These are phyloP conservation scores for Koerneria pararmatus DNA, from an alignment of 2,888 invertebrate species.

Conservation along the genomic window DNA sequence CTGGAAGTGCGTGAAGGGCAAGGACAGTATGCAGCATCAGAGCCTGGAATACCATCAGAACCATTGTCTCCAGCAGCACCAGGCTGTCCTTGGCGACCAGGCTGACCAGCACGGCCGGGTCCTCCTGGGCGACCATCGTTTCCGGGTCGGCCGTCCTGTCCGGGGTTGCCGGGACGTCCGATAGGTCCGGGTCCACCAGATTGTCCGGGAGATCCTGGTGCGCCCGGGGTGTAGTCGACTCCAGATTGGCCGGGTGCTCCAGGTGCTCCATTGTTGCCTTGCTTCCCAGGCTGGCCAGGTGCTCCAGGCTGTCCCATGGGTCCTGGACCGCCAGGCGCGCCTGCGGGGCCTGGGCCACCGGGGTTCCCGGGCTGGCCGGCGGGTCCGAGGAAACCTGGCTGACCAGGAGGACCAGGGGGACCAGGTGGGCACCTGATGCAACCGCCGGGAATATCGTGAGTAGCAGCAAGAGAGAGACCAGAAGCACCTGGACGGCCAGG, in stretches of 20 bases:
- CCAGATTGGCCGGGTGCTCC: constrained; percentile 28
- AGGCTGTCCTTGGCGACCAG: background rate
- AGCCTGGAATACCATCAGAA: constrained; percentile 14
- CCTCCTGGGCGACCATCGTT: constrained; percentile 22
- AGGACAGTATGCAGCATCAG: constrained; percentile 20
- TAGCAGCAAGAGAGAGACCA: constrained; percentile 38
- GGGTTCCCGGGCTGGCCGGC: constrained; percentile 27
- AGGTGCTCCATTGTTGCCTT: constrained; percentile 26
- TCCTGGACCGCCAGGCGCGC: constrained; percentile 32
- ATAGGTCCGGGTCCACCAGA: constrained; percentile 29
- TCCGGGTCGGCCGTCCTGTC: constrained; percentile 24
- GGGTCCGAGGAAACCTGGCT: constrained; percentile 27
- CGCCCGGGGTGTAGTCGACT: constrained; percentile 22
- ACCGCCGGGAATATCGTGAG: constrained; percentile 42
- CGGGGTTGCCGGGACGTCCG: constrained; percentile 16
- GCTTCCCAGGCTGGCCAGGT: constrained; percentile 26
- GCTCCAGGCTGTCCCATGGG: constrained; percentile 26
- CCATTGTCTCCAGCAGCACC: background rate
- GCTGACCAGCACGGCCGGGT: constrained; percentile 4
- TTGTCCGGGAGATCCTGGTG: constrained; percentile 26
- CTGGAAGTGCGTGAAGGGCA: constrained; percentile 7
- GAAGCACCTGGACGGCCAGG: constrained; percentile 36
- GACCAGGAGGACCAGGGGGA: constrained; percentile 32
- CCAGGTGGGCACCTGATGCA: constrained; percentile 44
- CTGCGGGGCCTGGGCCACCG: constrained; percentile 29